Evolutionary conservation across 2,113 vertebrate species (phyloP).

Genomic region (Nicator chloris): DNA sequence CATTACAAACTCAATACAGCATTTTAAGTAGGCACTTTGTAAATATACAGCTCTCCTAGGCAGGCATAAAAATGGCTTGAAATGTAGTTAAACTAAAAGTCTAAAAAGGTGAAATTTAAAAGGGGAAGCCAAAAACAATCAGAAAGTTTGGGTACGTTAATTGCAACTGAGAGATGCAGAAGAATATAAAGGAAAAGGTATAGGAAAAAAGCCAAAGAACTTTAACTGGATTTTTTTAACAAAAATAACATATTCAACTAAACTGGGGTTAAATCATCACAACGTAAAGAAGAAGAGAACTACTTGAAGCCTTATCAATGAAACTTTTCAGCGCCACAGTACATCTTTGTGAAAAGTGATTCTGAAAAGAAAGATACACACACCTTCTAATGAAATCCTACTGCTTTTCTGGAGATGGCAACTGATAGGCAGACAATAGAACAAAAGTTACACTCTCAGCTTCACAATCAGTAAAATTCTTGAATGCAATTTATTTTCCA

Average conservation of each 20-base stretch:
- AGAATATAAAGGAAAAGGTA: not conserved
- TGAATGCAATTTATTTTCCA: not conserved
- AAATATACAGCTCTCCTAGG: not conserved
- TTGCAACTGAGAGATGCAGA: not conserved
- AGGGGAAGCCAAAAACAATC: not conserved
- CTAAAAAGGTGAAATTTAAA: not conserved
- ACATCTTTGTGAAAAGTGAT: not conserved
- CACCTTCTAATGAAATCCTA: not conserved
- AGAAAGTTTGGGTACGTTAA: not conserved
- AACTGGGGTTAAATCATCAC: not conserved
- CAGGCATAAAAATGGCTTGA: not conserved
- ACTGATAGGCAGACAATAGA: not conserved
- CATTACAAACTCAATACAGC: not conserved
- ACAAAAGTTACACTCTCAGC: not conserved
- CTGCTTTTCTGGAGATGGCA: not conserved
- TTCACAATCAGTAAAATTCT: not conserved
- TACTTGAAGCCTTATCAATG: not conserved
- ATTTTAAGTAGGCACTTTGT: not conserved
- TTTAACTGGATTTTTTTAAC: not conserved
- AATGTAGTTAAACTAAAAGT: not conserved
- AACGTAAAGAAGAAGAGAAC: not conserved
- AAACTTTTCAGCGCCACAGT: not conserved
- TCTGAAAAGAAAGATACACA: not conserved
- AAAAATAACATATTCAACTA: not conserved
- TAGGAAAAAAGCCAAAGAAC: not conserved